Conservation (phyloP, 2,888 invertebrate species). For the Lasius platythorax region DNA sequence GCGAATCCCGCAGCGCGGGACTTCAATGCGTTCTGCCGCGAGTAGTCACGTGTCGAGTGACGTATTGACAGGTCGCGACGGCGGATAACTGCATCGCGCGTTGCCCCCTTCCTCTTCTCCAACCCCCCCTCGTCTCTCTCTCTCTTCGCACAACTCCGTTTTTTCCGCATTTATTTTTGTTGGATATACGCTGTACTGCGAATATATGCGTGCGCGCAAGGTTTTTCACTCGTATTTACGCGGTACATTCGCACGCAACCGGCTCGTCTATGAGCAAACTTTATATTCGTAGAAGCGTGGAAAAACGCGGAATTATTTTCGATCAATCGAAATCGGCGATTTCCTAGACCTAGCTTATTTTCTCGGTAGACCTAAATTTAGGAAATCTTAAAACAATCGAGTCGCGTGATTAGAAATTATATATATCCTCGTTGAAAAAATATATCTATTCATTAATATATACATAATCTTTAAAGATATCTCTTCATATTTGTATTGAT, state of each 20-base stretch:
- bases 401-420: neutral
- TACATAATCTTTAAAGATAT: neutral
- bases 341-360: neutral
- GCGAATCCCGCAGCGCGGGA: conserved; percentile 20
- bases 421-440: neutral
- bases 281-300: neutral
- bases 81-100: conserved; percentile 35
- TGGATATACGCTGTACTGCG: conserved; percentile 12
- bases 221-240: conserved; percentile 9
- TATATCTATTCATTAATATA: neutral
- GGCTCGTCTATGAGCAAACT: neutral
- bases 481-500: neutral
- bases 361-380: neutral
- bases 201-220: neutral
- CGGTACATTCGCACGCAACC: neutral
- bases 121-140: neutral
- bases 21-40: conserved; percentile 27
- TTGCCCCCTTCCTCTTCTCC: neutral
- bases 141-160: neutral
- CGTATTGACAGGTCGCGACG: conserved; percentile 46
- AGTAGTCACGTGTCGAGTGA: conserved; percentile 4
- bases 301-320: neutral
- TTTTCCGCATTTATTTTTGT: conserved; percentile 43
- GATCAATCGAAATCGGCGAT: neutral
- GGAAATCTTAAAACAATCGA: neutral